Conservation (phyloP, 2,113 vertebrate genomes). For the Pristiophorus japonicus region DNA sequence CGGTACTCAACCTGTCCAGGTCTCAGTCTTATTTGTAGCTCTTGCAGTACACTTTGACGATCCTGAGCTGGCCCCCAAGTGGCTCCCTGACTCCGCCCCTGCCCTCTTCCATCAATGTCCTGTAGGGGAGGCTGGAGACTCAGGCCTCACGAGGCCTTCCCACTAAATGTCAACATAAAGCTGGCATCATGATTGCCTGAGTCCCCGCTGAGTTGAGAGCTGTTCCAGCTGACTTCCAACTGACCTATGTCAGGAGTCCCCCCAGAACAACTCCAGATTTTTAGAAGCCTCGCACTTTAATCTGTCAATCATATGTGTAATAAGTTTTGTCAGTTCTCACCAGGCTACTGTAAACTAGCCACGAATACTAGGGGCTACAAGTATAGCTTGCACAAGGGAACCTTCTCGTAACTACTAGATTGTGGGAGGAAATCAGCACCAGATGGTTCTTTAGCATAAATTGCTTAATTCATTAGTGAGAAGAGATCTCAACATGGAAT, state of each 20-base stretch:
- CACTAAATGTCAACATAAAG: neutral
- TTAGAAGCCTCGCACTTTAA: neutral
- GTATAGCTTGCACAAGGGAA: neutral
- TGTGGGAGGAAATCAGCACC: neutral
- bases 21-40: too few relatives aligned
- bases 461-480: slow-evolving; percentile 4
- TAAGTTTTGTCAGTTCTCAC: neutral
- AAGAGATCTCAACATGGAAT: neutral
- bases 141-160: neutral
- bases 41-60: neutral
- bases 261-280: neutral
- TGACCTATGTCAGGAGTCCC: neutral
- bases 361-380: neutral
- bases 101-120: neutral
- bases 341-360: neutral
- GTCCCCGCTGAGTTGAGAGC: neutral
- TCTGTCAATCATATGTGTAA: neutral
- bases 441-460: neutral
- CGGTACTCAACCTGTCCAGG: too few relatives aligned
- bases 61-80: neutral
- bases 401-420: neutral
- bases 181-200: neutral
- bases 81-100: too few relatives aligned
- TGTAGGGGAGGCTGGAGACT: neutral
- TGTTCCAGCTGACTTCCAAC: neutral